phyloP scores from a whole-genome alignment of 2,797 vertebrate genomes.

The Pitangus sulphuratus region DNA sequence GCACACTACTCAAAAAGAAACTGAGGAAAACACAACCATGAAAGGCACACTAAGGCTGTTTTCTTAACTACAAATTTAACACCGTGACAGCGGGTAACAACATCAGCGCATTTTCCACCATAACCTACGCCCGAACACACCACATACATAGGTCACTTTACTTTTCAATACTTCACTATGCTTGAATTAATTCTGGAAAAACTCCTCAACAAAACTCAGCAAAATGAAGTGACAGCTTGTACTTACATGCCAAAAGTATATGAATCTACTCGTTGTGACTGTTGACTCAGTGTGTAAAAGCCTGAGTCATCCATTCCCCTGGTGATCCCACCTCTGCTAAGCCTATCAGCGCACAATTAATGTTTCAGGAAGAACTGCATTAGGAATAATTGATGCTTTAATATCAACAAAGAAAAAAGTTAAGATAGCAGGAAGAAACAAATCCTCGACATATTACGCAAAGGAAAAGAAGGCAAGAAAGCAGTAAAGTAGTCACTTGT shows the following conservation, averaged over 20 bases:
- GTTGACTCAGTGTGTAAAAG: constrained; percentile 53
- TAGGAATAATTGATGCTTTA: not conserved
- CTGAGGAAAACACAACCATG: not conserved
- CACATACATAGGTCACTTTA: not conserved
- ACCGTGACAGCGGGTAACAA: not conserved
- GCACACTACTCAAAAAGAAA: not conserved
- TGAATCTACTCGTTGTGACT: constrained; percentile 54
- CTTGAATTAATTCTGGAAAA: constrained; percentile 6
- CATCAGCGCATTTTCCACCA: rapidly evolving
- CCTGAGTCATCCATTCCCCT: constrained; percentile 48
- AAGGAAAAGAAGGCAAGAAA: not conserved
- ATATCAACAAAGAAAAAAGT: not conserved
- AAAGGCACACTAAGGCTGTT: not conserved
- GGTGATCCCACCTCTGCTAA: not conserved
- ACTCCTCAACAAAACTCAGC: not conserved
- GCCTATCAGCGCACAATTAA: not conserved
- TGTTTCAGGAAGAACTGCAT: constrained; percentile 14
- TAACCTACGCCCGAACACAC: rapidly evolving
- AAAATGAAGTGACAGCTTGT: not conserved
- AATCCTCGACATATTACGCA: not conserved
- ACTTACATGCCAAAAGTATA: not conserved
- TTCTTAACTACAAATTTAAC: not conserved
- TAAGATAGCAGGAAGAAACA: not conserved
- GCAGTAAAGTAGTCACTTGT: not conserved
- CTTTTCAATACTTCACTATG: not conserved